A percentile compares a stretch with the other conserved stretches of the same genome.
These are phyloP conservation scores for Zapornia atra DNA, from an alignment of 2,113 vertebrate genomes.

Conservation along the genomic window DNA sequence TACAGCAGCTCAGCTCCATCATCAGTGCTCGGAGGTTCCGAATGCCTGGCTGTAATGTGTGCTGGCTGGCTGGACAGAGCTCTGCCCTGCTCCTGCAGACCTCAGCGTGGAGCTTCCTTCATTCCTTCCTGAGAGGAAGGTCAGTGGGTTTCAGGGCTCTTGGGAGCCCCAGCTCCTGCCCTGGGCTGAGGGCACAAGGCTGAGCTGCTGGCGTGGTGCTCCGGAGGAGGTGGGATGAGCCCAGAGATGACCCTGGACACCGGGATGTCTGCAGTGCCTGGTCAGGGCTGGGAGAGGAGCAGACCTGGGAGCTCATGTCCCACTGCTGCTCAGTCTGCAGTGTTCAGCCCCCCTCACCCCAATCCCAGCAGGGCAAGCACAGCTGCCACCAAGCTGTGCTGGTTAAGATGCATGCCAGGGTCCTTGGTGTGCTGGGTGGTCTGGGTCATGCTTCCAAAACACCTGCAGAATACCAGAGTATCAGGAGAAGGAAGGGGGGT, in stretches of 20 bases:
- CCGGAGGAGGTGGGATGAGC: not conserved
- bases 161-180: not conserved
- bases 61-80: accelerated
- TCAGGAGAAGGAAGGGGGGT: no score
- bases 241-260: not conserved
- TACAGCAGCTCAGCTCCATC: not conserved
- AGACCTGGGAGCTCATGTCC: not conserved
- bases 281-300: not conserved
- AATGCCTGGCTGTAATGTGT: accelerated
- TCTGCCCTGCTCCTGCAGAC: not conserved
- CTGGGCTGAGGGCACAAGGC: not conserved
- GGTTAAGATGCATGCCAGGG: not conserved
- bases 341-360: not conserved
- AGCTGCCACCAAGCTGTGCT: accelerated
- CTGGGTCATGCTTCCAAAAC: no score
- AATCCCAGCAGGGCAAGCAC: not conserved
- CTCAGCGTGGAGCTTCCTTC: not conserved
- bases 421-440: accelerated
- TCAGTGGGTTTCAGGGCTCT: accelerated
- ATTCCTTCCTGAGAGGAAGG: not conserved
- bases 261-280: accelerated
- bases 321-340: not conserved
- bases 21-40: not conserved
- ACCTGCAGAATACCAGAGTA: no score
- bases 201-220: accelerated